Base-by-base conservation (phyloP, 2,888 invertebrate genomes). In the Girardia tigrina region DNA sequence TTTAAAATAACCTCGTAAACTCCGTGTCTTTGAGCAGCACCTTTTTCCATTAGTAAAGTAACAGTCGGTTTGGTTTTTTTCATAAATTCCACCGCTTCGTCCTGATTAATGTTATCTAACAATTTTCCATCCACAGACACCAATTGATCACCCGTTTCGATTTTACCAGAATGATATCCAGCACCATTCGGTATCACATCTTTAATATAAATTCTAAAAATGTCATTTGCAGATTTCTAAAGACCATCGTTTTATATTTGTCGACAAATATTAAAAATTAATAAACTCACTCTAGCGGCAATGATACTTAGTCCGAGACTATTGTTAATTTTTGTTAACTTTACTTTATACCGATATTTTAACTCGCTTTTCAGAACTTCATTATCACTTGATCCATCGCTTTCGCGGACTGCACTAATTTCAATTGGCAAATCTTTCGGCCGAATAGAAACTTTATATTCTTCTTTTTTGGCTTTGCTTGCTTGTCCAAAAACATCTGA, bases 261-360 rank as follows among this genome's bases (percentile, higher is more conserved):
- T 71, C 6, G n/a, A 14, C 12, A 28, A 27, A 71, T 12, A 71
- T 71, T 12, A 71, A 6, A 29, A 2, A 71, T n/a, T 23, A 16
- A 14, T 12, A 8, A 71, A 23, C 71, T 12, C 20, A 75, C 91
- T 88, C 94, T 94, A 28, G 97, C 97, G 12, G 97, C 97, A 1
- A 98, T 95, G 81, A 98, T 98, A 82, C 94, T 95, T 80, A 98
- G 88, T 14, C 98, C 98, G 90, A 98, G 94, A 78, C 97, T 95
- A 81, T 91, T 92, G 78, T 91, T 90, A 81, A 92, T 92, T 86
- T 97, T 95, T 71, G n/a, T 26, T 12, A 72, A 56, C 23, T 56
- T 56, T 2, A 56, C 8, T 56, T 4, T 56, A 56, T 56, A 56
- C 2, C 56, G 56, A n/a, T 56, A 20, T n/a, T 16, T 56, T 56